A percentile compares a stretch with the other conserved stretches of the same genome.
These are phyloP conservation scores for Lampris incognitus DNA, from an alignment of 2,113 vertebrate genomes.

Conservation along the genomic window DNA sequence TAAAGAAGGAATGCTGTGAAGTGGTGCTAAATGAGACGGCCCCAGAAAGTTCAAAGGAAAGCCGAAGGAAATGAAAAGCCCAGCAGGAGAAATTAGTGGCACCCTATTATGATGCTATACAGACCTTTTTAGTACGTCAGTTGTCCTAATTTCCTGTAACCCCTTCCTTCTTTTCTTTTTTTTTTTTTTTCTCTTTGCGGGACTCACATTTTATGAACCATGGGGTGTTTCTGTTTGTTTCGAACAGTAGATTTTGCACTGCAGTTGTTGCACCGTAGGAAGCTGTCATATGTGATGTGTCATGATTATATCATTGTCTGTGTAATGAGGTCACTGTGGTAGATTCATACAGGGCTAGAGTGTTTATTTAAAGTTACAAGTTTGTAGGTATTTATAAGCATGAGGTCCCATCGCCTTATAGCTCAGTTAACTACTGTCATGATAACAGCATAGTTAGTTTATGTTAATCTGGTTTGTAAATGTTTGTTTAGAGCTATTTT, in stretches of 20 bases:
- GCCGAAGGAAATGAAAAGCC: slow-evolving; percentile 42
- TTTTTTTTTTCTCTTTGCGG: slow-evolving; percentile 11
- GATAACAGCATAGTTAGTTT: background rate
- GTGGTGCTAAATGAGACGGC: slow-evolving; percentile 40
- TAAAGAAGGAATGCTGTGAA: slow-evolving; percentile 52
- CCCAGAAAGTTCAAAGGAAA: slow-evolving; percentile 44
- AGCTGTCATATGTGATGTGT: background rate
- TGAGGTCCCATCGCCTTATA: background rate
- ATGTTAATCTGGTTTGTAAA: slow-evolving; percentile 2
- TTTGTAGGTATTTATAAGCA: background rate
- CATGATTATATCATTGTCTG: background rate
- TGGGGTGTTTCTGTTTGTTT: background rate
- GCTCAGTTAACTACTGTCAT: background rate
- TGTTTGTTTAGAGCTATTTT: background rate
- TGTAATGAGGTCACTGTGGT: background rate
- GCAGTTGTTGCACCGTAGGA: no score
- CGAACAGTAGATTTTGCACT: background rate
- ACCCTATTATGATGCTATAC: background rate
- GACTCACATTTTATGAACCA: background rate
- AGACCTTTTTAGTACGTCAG: slow-evolving; percentile 16
- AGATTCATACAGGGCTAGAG: background rate
- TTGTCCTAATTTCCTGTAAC: slow-evolving; percentile 16
- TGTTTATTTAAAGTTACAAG: background rate
- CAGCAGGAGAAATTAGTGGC: slow-evolving; percentile 28
- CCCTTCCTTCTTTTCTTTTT: background rate